Percentiles rank a stretch among this genome's conserved stretches.
Evolutionary conservation across 37 sponge, comb jelly and placozoan genomes (phyloP).

Genomic region (Agelas oroides): DNA sequence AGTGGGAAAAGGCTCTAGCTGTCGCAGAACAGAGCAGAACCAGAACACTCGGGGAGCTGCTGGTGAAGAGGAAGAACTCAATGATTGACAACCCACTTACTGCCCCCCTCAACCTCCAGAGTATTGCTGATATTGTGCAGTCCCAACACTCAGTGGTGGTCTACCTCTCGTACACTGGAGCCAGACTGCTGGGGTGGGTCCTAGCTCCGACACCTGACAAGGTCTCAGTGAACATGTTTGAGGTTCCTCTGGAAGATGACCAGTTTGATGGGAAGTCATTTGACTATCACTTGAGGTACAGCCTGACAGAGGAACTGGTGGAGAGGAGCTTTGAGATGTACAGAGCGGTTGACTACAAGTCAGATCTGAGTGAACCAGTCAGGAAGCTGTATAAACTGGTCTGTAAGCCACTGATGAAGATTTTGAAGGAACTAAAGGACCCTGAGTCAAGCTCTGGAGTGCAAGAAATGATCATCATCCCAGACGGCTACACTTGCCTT

Average conservation of each 20-base stretch:
- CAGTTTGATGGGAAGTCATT: constrained; percentile 48
- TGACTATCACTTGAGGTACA: constrained; percentile 48
- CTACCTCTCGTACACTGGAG: constrained; percentile 51
- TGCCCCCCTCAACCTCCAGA: constrained; percentile 27
- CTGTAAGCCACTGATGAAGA: constrained; percentile 24
- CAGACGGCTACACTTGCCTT: constrained; percentile 59
- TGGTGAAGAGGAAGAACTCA: constrained; percentile 22
- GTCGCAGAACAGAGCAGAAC: constrained; percentile 60
- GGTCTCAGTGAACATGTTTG: constrained; percentile 15
- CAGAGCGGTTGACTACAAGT: not conserved
- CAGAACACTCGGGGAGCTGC: constrained; percentile 62
- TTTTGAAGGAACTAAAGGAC: not conserved
- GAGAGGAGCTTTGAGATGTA: constrained; percentile 30
- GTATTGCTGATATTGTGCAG: constrained; percentile 7
- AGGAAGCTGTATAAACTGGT: constrained; percentile 50
- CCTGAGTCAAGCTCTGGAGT: not conserved
- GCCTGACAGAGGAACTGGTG: constrained; percentile 35
- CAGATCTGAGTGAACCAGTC: constrained; percentile 26
- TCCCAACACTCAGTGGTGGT: constrained; percentile 41
- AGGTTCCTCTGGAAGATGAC: constrained; percentile 17
- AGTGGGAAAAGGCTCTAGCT: constrained; percentile 42
- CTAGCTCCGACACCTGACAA: constrained; percentile 23
- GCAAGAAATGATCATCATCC: constrained; percentile 40
- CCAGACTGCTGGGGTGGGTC: constrained; percentile 52
- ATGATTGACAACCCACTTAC: not conserved